phyloP scores from a whole-genome alignment of 2,888 invertebrate genomes.

The Zootermopsis nevadensis region DNA sequence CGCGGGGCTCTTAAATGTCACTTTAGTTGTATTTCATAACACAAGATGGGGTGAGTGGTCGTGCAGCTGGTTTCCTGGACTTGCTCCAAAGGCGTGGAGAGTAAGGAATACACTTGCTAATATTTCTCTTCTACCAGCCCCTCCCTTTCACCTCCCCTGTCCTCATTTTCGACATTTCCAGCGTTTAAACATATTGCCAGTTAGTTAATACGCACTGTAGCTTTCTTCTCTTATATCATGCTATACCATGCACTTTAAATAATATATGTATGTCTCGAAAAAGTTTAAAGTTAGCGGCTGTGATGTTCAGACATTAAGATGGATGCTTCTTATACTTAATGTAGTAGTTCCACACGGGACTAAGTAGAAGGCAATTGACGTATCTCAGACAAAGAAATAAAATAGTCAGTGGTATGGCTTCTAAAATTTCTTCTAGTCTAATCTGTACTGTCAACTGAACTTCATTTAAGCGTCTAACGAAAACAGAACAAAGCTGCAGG shows the following conservation, averaged over 20 bases:
- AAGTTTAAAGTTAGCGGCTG: too few relatives aligned
- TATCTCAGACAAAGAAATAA: too few relatives aligned
- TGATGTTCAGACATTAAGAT: too few relatives aligned
- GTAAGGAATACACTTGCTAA: conserved; percentile 21
- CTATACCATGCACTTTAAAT: not conserved
- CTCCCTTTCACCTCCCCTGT: not conserved
- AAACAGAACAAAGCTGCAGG: too few relatives aligned
- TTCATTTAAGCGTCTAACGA: too few relatives aligned
- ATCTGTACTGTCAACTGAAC: too few relatives aligned
- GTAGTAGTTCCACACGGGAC: too few relatives aligned
- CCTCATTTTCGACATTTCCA: conserved; percentile 5
- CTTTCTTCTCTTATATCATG: conserved; percentile 3
- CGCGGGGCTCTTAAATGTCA: conserved; percentile 50
- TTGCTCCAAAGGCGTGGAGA: conserved; percentile 26
- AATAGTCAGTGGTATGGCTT: too few relatives aligned
- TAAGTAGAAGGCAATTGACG: too few relatives aligned
- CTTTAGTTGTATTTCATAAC: conserved; percentile 53
- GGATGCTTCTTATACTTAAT: too few relatives aligned
- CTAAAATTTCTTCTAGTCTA: too few relatives aligned
- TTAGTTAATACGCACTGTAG: conserved; percentile 11
- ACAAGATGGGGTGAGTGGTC: conserved; percentile 43
- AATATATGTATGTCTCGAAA: not conserved
- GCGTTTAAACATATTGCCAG: conserved; percentile 17
- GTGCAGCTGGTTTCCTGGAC: conserved; percentile 45
- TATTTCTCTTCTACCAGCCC: conserved; percentile 22